Evolutionary conservation across 1,140 invertebrate species (phyloP).

Genomic region (Panagrolaimus sp.): DNA sequence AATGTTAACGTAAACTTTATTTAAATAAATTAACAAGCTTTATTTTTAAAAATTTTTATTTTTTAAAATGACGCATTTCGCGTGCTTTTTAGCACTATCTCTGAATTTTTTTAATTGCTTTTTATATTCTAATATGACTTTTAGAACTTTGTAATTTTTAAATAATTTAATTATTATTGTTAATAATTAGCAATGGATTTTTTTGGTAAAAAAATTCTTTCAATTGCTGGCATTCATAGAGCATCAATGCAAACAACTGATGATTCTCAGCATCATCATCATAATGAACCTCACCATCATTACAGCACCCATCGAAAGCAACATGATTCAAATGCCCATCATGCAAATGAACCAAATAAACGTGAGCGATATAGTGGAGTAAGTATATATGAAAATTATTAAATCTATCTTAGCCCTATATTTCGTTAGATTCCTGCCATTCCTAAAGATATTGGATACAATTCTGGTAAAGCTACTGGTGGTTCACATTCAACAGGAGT

Average conservation of each 20-base stretch:
- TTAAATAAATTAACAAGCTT: constrained; percentile 2
- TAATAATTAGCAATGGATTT: not conserved
- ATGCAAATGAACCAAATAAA: not conserved
- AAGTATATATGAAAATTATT: not conserved
- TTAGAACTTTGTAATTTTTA: too few species aligned
- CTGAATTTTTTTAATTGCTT: not conserved
- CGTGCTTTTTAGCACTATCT: constrained; percentile 1
- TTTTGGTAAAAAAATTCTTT: not conserved
- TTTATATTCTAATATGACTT: not conserved
- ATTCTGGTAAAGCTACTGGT: constrained; percentile 21
- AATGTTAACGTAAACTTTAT: too few species aligned
- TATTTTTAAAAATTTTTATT: not conserved
- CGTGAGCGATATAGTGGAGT: not conserved
- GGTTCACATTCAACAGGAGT: constrained; percentile 12
- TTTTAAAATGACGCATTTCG: constrained; percentile 8
- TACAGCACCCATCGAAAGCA: not conserved
- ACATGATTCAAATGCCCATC: not conserved
- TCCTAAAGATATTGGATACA: constrained; percentile 43
- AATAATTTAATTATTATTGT: not conserved
- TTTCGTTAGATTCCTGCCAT: constrained; percentile 35
- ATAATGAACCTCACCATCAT: not conserved
- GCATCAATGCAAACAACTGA: not conserved
- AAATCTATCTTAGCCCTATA: not conserved
- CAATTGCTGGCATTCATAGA: not conserved
- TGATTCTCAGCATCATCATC: constrained; percentile 10